Evolutionary conservation across 2,888 invertebrate genomes (phyloP).

Genomic region (Eupithecia vulgata): DNA sequence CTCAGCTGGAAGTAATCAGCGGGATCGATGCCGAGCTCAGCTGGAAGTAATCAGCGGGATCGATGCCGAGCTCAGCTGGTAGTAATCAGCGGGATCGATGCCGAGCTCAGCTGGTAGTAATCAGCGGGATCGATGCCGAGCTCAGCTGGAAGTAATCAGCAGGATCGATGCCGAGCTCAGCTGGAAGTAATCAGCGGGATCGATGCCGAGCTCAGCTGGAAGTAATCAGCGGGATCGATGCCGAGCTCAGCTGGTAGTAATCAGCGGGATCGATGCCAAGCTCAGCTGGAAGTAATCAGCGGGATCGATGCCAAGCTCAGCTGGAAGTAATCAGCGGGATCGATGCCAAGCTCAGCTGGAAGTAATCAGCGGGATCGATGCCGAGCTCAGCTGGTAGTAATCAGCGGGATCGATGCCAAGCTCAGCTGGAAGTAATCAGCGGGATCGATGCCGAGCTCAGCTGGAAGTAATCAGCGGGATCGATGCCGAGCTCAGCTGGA

Average conservation of each 20-base stretch:
- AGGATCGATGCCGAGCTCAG: neutral
- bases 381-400: neutral
- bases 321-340: neutral
- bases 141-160: slow-evolving; percentile 1
- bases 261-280: neutral
- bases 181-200: neutral
- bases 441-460: neutral
- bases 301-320: neutral
- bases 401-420: neutral
- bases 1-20: slow-evolving; percentile 1
- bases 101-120: neutral
- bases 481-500: neutral
- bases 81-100: neutral
- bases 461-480: neutral
- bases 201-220: neutral
- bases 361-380: neutral
- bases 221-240: neutral
- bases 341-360: neutral
- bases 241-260: neutral
- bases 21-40: neutral
- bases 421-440: slow-evolving; percentile 1
- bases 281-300: slow-evolving; percentile 1
- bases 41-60: neutral
- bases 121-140: neutral
- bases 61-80: neutral